Percentiles rank a stretch among this genome's conserved stretches.
Evolutionary conservation across 2,888 invertebrate genomes (phyloP).

Genomic region (Lycaena phlaeas): DNA sequence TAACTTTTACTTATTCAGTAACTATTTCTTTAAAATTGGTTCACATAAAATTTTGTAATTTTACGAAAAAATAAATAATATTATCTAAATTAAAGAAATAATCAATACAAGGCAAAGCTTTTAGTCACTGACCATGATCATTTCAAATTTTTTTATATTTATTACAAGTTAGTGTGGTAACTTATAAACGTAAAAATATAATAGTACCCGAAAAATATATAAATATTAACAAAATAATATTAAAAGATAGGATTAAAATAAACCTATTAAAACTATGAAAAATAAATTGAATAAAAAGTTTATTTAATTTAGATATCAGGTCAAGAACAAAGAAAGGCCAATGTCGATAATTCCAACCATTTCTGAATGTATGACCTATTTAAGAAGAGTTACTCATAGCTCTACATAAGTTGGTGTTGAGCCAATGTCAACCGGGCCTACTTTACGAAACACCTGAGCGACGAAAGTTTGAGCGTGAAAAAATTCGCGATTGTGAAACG

Average conservation of each 20-base stretch:
- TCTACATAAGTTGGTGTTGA: conserved; percentile 7
- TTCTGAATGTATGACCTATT: conserved; percentile 20
- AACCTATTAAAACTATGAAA: neutral
- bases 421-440: conserved; percentile 17
- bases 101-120: too few relatives aligned
- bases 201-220: too few relatives aligned
- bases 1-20: too few relatives aligned
- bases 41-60: too few relatives aligned
- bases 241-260: neutral
- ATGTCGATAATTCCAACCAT: conserved; percentile 53
- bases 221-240: too few relatives aligned
- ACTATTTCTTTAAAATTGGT: too few relatives aligned
- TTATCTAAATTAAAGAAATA: too few relatives aligned
- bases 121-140: too few relatives aligned
- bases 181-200: too few relatives aligned
- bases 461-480: conserved; percentile 29
- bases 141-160: too few relatives aligned
- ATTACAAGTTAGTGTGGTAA: too few relatives aligned
- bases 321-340: conserved; percentile 58
- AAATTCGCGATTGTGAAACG: conserved; percentile 53
- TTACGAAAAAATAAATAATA: too few relatives aligned
- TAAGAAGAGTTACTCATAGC: conserved; percentile 14
- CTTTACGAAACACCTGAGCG: conserved; percentile 13
- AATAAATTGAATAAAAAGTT: neutral
- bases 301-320: conserved; percentile 18